Conservation (phyloP, 2,113 vertebrate species). For the Pyrgilauda ruficollis region DNA sequence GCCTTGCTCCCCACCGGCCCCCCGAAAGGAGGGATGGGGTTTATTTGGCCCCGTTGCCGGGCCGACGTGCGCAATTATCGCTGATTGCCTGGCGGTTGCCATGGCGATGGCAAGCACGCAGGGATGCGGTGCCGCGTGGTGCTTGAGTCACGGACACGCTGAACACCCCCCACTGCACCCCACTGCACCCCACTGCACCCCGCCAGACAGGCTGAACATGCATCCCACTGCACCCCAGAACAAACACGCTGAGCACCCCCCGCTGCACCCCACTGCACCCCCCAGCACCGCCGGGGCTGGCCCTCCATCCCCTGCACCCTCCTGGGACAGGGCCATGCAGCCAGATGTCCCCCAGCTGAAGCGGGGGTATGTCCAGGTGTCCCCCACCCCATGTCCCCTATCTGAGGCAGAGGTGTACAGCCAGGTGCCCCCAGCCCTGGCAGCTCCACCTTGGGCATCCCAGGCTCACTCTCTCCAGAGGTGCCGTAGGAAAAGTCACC, state of each 20-base stretch:
- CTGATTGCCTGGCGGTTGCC: slow-evolving; percentile 80
- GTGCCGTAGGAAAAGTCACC: not conserved
- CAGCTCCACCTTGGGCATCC: not conserved
- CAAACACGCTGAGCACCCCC: not conserved
- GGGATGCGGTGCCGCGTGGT: slow-evolving; percentile 72
- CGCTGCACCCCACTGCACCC: not conserved
- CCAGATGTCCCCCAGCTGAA: no score
- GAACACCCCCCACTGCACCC: not conserved
- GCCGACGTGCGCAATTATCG: slow-evolving; percentile 73
- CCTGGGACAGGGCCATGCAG: not conserved
- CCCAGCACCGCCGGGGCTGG: not conserved
- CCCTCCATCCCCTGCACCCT: not conserved
- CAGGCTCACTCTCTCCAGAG: not conserved
- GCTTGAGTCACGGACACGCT: slow-evolving; percentile 71
- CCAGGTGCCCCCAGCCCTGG: not conserved
- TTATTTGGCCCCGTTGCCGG: slow-evolving; percentile 74
- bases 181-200: not conserved
- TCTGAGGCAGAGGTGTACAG: not conserved
- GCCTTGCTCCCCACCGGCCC: not conserved
- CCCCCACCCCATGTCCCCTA: no score
- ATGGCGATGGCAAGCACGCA: slow-evolving; percentile 76
- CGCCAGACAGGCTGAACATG: not conserved
- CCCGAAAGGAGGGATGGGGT: slow-evolving; percentile 27
- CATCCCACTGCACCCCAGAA: not conserved
- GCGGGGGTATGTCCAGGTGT: no score